phyloP scores from a whole-genome alignment of 2,113 vertebrate species.

The Ciconia maguari region DNA sequence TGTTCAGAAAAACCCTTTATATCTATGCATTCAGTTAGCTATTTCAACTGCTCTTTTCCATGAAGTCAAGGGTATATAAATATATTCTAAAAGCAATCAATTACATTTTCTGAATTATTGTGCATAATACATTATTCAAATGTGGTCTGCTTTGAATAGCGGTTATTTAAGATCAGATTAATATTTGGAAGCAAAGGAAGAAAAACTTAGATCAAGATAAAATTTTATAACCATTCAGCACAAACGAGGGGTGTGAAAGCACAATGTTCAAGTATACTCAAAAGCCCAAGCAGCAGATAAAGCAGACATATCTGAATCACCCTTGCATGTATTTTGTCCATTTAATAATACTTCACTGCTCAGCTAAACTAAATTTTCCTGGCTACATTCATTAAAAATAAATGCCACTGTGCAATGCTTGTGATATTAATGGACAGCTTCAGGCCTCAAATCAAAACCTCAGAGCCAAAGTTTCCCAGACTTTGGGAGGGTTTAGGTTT shows the following conservation, averaged over 20 bases:
- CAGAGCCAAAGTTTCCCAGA: background rate
- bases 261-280: background rate
- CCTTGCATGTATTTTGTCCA: background rate
- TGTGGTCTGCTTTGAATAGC: background rate
- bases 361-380: background rate
- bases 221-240: background rate
- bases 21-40: background rate
- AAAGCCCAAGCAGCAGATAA: slow-evolving; percentile 9
- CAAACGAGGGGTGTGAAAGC: background rate
- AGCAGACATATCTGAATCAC: background rate
- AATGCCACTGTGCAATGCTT: background rate
- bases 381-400: background rate
- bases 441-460: background rate
- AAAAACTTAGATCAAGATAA: background rate
- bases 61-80: slow-evolving; percentile 4
- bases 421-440: background rate
- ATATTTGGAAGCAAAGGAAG: slow-evolving; percentile 29
- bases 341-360: background rate
- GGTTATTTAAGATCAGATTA: slow-evolving; percentile 31
- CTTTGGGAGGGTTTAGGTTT: background rate
- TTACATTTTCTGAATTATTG: slow-evolving; percentile 13
- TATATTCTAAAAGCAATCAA: background rate
- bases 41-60: background rate
- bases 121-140: slow-evolving; percentile 10
- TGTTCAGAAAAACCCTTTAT: background rate